phyloP scores from a whole-genome alignment of 1,140 invertebrate genomes.

The Penaeus japonicus region DNA sequence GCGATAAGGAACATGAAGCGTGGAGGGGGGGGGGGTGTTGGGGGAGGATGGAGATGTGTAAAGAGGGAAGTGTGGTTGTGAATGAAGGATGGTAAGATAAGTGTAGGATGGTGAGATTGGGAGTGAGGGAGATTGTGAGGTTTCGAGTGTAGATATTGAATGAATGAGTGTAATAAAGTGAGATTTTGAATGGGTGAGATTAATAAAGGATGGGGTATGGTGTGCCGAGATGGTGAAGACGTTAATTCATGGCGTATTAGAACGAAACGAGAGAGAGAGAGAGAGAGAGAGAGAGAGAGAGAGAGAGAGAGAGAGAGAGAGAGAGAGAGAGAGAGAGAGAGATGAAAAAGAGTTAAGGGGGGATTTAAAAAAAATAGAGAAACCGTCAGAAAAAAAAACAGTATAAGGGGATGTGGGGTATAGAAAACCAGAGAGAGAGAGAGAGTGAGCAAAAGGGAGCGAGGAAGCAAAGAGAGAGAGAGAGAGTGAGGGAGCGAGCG shows the following conservation, averaged over 20 bases:
- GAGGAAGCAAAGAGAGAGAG: not conserved
- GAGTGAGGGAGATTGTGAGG: no score
- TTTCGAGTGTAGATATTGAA: no score
- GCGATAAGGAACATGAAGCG: no score
- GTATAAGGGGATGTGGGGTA: not conserved
- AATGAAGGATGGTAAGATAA: no score
- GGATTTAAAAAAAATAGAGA: not conserved
- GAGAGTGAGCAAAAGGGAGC: not conserved
- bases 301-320: not conserved
- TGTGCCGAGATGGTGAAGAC: not conserved
- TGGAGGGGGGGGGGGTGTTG: no score
- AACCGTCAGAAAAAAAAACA: not conserved
- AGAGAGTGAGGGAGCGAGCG: not conserved
- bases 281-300: not conserved
- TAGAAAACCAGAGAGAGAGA: not conserved
- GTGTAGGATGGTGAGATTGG: no score
- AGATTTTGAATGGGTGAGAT: no score
- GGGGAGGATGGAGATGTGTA: no score
- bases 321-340: not conserved
- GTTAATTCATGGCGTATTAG: not conserved
- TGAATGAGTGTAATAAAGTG: no score
- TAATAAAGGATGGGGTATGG: no score
- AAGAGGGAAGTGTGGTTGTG: no score
- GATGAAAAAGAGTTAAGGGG: not conserved
- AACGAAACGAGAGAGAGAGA: not conserved